Evolutionary conservation across 1,140 invertebrate genomes (phyloP).

Genomic region (Aradophagus sp.): DNA sequence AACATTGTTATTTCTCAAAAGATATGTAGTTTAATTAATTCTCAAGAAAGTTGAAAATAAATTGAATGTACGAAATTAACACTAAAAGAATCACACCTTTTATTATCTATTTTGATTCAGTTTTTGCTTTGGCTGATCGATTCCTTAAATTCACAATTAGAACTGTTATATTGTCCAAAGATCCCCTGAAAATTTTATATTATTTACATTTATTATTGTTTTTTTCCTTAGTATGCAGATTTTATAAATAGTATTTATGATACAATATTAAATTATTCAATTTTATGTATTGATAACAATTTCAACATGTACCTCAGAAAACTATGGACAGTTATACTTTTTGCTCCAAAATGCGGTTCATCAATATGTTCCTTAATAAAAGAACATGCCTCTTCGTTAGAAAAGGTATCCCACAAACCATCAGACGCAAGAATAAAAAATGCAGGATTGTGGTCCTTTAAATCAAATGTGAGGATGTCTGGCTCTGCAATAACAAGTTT

Average conservation of each 20-base stretch:
- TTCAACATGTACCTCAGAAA: constrained; percentile 78
- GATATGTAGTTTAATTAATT: too few species aligned
- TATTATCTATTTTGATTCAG: constrained; percentile 12
- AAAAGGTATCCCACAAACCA: constrained; percentile 96
- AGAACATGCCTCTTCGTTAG: constrained; percentile 93
- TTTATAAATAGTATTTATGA: too few species aligned
- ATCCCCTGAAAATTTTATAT: constrained; percentile 78
- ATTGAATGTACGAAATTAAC: constrained; percentile 4
- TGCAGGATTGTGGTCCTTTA: constrained; percentile 87
- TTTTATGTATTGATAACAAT: too few species aligned
- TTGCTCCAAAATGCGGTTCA: constrained; percentile 91
- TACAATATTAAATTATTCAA: constrained; percentile 1
- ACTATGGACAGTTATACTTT: constrained; percentile 91
- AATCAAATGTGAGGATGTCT: constrained; percentile 95
- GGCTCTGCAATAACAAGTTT: constrained; percentile 96
- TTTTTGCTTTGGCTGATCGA: constrained; percentile 62
- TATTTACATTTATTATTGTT: constrained; percentile 1
- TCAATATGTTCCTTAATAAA: constrained; percentile 88
- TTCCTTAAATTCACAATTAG: constrained; percentile 90
- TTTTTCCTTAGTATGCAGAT: too few species aligned
- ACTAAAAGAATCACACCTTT: constrained; percentile 16
- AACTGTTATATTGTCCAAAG: constrained; percentile 96
- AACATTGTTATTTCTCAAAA: too few species aligned
- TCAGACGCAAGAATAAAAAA: constrained; percentile 95
- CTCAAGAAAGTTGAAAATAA: background rate